phyloP scores from a whole-genome alignment of 2,888 invertebrate genomes.

The Pyrocoelia pectoralis region DNA sequence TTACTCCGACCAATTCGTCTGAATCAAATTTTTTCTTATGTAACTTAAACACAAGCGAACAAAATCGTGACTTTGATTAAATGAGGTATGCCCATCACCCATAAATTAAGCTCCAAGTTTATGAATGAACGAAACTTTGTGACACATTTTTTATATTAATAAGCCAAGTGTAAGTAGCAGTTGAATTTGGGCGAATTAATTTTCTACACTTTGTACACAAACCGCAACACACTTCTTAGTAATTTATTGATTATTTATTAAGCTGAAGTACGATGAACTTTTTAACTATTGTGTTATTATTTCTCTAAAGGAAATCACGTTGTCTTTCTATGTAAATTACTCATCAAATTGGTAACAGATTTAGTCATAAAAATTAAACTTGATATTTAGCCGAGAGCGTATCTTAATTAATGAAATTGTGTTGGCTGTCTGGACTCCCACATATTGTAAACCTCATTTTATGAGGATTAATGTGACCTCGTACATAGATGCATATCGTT shows the following conservation, averaged over 20 bases:
- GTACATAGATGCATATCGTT: background rate
- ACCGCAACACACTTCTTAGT: too few species aligned
- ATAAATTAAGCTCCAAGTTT: background rate
- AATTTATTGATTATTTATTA: background rate
- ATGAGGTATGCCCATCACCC: slow-evolving; percentile 1
- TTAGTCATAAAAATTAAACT: background rate
- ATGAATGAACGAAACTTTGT: background rate
- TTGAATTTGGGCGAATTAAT: too few species aligned
- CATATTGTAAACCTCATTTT: background rate
- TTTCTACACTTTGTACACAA: too few species aligned
- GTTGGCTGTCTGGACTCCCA: slow-evolving; percentile 9
- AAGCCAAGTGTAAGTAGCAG: too few species aligned
- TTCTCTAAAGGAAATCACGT: background rate
- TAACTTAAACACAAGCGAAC: too few species aligned
- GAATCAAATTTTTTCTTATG: too few species aligned
- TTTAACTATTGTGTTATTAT: background rate
- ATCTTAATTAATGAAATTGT: slow-evolving; percentile 7
- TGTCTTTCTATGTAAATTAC: slow-evolving; percentile 1
- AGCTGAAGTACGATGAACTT: background rate
- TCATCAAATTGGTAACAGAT: background rate
- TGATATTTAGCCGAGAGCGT: background rate
- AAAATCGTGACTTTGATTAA: too few species aligned
- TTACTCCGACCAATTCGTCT: too few species aligned
- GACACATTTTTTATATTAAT: too few species aligned
- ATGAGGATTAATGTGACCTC: slow-evolving; percentile 6